Conservation (phyloP, 2,797 vertebrate species). For the Hoplostethus atlanticus region DNA sequence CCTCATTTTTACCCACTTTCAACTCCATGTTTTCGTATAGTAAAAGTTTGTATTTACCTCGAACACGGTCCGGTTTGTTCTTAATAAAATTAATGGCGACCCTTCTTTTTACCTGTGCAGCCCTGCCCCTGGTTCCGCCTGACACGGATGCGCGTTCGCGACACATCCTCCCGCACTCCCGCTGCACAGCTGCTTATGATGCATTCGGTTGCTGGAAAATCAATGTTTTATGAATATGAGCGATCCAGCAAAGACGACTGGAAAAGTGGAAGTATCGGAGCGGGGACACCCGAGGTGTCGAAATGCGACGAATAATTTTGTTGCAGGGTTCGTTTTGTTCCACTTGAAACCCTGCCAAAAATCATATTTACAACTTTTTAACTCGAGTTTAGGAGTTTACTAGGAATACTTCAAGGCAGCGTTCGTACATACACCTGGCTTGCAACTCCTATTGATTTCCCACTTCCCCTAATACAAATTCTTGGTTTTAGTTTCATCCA, state of each 20-base stretch:
- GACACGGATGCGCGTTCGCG: constrained; percentile 4
- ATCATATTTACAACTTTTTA: too few relatives aligned
- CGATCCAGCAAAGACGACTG: too few relatives aligned
- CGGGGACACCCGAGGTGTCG: too few relatives aligned
- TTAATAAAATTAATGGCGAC: background rate
- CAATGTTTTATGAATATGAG: too few relatives aligned
- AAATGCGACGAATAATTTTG: too few relatives aligned
- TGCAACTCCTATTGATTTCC: too few relatives aligned
- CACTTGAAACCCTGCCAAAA: too few relatives aligned
- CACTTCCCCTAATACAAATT: too few relatives aligned
- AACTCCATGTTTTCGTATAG: fast-evolving
- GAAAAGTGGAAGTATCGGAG: too few relatives aligned
- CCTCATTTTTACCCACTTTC: background rate
- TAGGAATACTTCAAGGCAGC: background rate
- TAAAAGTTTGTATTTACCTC: constrained; percentile 32
- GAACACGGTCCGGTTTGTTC: too few relatives aligned
- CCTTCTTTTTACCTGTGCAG: constrained; percentile 49
- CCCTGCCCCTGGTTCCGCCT: constrained; percentile 29
- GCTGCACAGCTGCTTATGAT: constrained; percentile 9
- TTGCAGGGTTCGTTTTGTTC: too few relatives aligned
- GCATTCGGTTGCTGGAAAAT: constrained; percentile 49
- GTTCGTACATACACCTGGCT: background rate
- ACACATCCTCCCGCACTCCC: constrained; percentile 1
- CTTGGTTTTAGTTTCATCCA: too few relatives aligned
- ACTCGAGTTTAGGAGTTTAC: background rate